These are phyloP conservation scores for Rhinogobio ventralis DNA, from an alignment of 2,797 vertebrate species.

Conservation along the genomic window DNA sequence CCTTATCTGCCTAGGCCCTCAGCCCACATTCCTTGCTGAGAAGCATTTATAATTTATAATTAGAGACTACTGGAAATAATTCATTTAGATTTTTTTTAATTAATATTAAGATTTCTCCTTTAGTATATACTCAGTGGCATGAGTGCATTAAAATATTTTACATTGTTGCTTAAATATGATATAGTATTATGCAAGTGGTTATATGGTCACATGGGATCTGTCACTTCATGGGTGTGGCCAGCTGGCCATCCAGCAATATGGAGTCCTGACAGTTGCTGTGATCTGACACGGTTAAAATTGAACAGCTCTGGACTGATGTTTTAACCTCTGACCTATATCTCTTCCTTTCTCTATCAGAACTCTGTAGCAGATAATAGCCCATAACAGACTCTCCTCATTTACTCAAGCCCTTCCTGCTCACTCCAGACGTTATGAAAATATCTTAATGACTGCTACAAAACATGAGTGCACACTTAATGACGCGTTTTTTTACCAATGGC, in stretches of 20 bases:
- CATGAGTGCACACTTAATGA: conserved; percentile 11
- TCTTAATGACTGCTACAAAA: conserved; percentile 21
- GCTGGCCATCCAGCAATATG: conserved; percentile 16
- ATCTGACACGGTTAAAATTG: conserved; percentile 29
- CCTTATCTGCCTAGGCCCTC: conserved; percentile 25
- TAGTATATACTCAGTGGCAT: not conserved
- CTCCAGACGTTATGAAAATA: conserved; percentile 22
- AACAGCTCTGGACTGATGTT: conserved; percentile 49
- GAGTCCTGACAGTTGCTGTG: conserved; percentile 23
- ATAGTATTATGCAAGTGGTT: not conserved
- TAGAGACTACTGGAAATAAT: not conserved
- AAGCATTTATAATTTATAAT: not conserved
- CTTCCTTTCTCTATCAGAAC: conserved; percentile 42
- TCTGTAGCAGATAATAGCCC: conserved; percentile 41
- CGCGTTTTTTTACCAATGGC: not conserved
- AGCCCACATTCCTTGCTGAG: conserved; percentile 23
- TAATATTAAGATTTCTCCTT: not conserved
- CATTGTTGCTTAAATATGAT: not conserved
- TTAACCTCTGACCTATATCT: conserved; percentile 44
- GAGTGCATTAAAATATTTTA: not conserved
- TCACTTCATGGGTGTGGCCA: conserved; percentile 35
- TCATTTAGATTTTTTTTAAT: not conserved
- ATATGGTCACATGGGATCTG: conserved; percentile 6
- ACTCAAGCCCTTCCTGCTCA: conserved; percentile 30
- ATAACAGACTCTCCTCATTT: conserved; percentile 19